Conservation (phyloP, 2,113 vertebrate species). For the Motacilla tschutschensis region DNA sequence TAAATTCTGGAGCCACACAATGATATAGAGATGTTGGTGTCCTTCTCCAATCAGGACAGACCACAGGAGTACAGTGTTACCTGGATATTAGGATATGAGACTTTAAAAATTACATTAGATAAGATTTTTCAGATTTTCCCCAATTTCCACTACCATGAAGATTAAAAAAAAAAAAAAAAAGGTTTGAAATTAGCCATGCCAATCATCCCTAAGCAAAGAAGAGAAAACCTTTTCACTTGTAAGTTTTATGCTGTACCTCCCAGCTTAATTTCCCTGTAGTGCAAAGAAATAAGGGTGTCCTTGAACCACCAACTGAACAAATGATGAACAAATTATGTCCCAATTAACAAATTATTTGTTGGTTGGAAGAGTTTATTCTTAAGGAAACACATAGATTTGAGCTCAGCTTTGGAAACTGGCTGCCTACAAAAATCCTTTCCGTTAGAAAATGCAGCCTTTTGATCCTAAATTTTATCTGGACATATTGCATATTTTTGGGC, state of each 20-base stretch:
- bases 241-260: neutral
- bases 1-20: neutral
- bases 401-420: neutral
- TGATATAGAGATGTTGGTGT: rapidly evolving
- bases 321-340: neutral
- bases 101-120: neutral
- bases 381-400: neutral
- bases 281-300: neutral
- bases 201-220: neutral
- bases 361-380: neutral
- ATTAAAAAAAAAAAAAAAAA: neutral
- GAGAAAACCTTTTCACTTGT: neutral
- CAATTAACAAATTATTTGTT: neutral
- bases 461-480: neutral
- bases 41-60: neutral
- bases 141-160: neutral
- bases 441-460: neutral
- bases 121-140: neutral
- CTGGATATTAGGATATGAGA: neutral
- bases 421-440: neutral
- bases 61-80: neutral
- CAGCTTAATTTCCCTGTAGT: neutral
- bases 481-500: rapidly evolving
- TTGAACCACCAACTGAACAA: neutral
- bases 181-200: neutral